phyloP scores from a whole-genome alignment of 2,888 invertebrate species.

The Gymnocheta viridis region DNA sequence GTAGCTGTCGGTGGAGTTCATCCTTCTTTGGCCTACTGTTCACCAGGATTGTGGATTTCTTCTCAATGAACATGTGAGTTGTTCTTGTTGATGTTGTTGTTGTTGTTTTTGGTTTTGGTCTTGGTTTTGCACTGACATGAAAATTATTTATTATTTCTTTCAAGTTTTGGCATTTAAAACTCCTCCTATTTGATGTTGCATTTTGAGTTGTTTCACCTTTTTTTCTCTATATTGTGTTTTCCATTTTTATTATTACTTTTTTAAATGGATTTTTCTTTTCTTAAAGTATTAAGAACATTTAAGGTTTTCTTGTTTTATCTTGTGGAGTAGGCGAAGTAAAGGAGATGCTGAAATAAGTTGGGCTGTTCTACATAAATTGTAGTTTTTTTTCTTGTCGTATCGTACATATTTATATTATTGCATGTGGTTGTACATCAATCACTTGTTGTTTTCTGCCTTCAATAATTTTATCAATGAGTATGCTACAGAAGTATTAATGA shows the following conservation, averaged over 20 bases:
- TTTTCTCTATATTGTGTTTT: not conserved
- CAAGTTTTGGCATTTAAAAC: slow-evolving; percentile 71
- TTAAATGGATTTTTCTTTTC: slow-evolving; percentile 15
- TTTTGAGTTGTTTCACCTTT: slow-evolving; percentile 46
- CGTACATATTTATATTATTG: slow-evolving; percentile 25
- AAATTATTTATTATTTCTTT: slow-evolving; percentile 72
- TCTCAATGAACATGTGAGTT: slow-evolving; percentile 40
- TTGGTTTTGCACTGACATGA: slow-evolving; percentile 57
- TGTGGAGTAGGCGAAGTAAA: not conserved
- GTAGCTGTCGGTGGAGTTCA: slow-evolving; percentile 36
- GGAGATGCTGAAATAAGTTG: slow-evolving; percentile 24
- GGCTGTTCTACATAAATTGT: slow-evolving; percentile 51
- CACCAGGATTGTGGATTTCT: slow-evolving; percentile 37
- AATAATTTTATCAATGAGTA: not conserved
- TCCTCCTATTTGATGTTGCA: slow-evolving; percentile 71
- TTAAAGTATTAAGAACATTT: slow-evolving; percentile 36
- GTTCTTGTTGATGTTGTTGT: slow-evolving; percentile 37
- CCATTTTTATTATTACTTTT: slow-evolving; percentile 28
- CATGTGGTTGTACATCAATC: slow-evolving; percentile 49
- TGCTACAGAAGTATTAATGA: not conserved
- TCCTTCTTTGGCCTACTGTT: slow-evolving; percentile 63
- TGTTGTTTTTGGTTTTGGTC: slow-evolving; percentile 32
- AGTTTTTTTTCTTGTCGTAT: not conserved
- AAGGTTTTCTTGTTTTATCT: not conserved
- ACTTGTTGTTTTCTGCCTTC: not conserved